Base-by-base conservation (phyloP, 2,113 vertebrate genomes). In the Tichodroma muraria region DNA sequence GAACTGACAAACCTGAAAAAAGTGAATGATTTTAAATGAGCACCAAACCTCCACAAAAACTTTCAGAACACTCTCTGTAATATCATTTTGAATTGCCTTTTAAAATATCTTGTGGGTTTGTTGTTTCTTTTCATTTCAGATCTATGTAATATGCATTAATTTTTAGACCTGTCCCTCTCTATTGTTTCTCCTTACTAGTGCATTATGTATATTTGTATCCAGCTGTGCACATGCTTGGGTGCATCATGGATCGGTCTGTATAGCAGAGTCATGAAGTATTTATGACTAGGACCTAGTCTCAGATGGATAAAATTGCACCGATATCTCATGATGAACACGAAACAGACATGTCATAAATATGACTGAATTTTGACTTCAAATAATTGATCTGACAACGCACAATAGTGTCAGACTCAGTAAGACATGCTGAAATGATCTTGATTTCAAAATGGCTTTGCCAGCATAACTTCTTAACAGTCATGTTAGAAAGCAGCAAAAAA, bases 241-340 rank as follows among this genome's bases (percentile, higher is more conserved):
- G 88, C 53, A 45, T 65, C 52, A 24, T 28, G 63, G 77, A 89
- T 90, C 92, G 71, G 53, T 75, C 89, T 76, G 59, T 33, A 79
- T 23, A 85, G 76, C 35, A 45, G 33, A 69, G 40, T 88, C 87
- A 82, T 95, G 87, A 88, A 91, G 81, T 93, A 93, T 95, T 96
- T 94, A 95, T 94, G 88, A 94, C 54, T 44, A 85, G 42, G 50
- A 92, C 40, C 53, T 60, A 82, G 88, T 71, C 78, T 90, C 78
- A 81, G 72, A 87, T 73, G 66, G 80, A 88, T 81, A 91, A 97
- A 97, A 91, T 93, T 94, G 88, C 59, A 83, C 65, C 78, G 66
- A 9, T 87, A 54, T 93, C 92, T 95, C 94, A 83, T 28, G 52
- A 79, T 63, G 64, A 93, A 93, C 91, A 92, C 70, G 93, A 96